These are phyloP conservation scores for Machimus rusticus DNA, from an alignment of 2,888 invertebrate genomes.

Conservation along the genomic window DNA sequence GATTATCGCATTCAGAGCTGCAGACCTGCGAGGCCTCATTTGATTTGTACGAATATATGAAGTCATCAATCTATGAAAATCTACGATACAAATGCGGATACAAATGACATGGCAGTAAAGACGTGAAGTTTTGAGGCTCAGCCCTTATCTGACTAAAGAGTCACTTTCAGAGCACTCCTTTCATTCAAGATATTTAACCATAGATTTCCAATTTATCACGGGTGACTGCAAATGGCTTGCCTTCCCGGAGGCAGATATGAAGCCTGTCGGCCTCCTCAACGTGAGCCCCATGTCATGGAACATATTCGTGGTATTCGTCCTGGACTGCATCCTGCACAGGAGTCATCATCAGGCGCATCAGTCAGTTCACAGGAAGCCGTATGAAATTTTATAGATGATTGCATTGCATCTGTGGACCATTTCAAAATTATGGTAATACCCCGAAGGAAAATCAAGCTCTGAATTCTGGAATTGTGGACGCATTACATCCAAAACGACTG, in stretches of 20 bases:
- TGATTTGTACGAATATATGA: neutral
- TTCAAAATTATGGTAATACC: neutral
- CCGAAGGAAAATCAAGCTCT: neutral
- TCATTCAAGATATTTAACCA: neutral
- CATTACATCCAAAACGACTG: neutral
- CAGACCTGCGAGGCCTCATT: neutral
- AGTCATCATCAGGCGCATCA: neutral
- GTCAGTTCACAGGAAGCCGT: neutral
- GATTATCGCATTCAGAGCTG: neutral
- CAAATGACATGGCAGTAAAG: neutral
- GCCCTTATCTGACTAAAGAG: neutral
- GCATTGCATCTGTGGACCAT: neutral
- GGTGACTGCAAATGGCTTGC: neutral
- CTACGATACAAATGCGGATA: neutral
- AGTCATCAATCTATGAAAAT: neutral
- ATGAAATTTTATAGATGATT: neutral
- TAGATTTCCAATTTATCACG: neutral
- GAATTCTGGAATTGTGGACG: neutral
- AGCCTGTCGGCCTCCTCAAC: neutral
- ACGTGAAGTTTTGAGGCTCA: neutral
- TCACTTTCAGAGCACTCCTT: neutral
- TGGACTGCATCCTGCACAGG: neutral
- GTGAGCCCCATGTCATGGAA: neutral
- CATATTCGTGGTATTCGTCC: neutral
- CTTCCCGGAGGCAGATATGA: neutral